Percentiles rank a stretch among this genome's conserved stretches.
phyloP scores from a whole-genome alignment of 1,140 invertebrate species.

The Globodera ellingtonae region DNA sequence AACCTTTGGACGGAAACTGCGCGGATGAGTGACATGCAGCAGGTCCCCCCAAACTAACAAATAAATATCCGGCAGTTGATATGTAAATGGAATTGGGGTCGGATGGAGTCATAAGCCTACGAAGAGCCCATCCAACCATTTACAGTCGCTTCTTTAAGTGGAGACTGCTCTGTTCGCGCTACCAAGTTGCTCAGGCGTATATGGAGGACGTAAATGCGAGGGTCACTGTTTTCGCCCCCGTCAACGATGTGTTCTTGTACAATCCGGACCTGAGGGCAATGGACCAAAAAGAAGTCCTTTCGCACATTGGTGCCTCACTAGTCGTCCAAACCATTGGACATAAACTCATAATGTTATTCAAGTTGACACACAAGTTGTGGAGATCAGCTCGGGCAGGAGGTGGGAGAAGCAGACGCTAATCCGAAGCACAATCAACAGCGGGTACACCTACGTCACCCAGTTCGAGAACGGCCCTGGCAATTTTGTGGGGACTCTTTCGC shows the following conservation, averaged over 20 bases:
- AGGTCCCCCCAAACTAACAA: conserved; percentile 34
- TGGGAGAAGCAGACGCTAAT: conserved; percentile 65
- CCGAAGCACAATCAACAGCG: conserved; percentile 62
- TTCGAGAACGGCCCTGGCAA: conserved; percentile 66
- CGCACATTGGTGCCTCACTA: conserved; percentile 52
- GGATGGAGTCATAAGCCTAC: too few species aligned
- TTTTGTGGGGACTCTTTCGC: conserved; percentile 50
- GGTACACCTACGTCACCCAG: conserved; percentile 64
- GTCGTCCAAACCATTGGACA: not conserved
- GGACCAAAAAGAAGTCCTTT: conserved; percentile 62
- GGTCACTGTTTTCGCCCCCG: conserved; percentile 64
- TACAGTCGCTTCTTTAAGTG: conserved; percentile 45
- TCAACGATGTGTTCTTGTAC: conserved; percentile 65
- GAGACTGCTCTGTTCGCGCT: conserved; percentile 59
- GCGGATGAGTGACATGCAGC: conserved; percentile 62
- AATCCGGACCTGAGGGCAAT: conserved; percentile 64
- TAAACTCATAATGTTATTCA: conserved; percentile 31
- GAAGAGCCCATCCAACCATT: too few species aligned
- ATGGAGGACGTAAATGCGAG: conserved; percentile 64
- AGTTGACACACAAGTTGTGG: conserved; percentile 62
- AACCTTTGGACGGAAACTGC: conserved; percentile 63
- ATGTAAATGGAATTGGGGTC: too few species aligned
- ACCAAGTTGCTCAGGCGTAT: conserved; percentile 60
- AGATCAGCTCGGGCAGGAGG: conserved; percentile 52
- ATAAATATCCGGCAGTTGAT: too few species aligned